Evolutionary conservation across 1,140 invertebrate genomes (phyloP).

Genomic region (Temnothorax curvispinosus): DNA sequence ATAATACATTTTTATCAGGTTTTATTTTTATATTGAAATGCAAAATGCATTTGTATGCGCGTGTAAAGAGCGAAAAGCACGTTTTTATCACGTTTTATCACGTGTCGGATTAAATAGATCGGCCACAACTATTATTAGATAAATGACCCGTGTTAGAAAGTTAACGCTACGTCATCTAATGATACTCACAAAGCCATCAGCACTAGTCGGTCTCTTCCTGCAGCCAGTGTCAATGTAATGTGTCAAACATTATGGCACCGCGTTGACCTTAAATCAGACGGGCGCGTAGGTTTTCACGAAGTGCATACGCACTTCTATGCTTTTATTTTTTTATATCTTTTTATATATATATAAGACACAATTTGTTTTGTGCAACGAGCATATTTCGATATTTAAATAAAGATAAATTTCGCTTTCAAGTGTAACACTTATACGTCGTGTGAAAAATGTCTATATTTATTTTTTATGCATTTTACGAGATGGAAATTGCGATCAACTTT

Average conservation of each 20-base stretch:
- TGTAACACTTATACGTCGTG: neutral
- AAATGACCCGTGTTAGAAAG: constrained; percentile 70
- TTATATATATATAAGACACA: neutral
- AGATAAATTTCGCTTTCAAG: neutral
- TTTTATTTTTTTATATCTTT: neutral
- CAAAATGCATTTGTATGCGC: neutral
- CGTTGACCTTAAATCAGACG: constrained; percentile 77
- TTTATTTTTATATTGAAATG: neutral
- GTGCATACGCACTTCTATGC: constrained; percentile 1
- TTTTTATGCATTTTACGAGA: neutral
- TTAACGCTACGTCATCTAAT: constrained; percentile 68
- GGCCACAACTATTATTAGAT: constrained; percentile 66
- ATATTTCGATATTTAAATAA: neutral
- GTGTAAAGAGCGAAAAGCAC: neutral
- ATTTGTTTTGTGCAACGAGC: neutral
- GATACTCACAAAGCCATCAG: constrained; percentile 65
- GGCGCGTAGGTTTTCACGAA: constrained; percentile 13
- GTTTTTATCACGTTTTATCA: constrained; percentile 24
- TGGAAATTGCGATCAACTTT: neutral
- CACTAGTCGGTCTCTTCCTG: constrained; percentile 75
- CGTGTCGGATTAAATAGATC: constrained; percentile 41
- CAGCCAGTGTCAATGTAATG: constrained; percentile 74
- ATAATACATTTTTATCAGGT: neutral
- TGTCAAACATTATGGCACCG: constrained; percentile 66
- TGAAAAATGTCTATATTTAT: neutral